These are phyloP conservation scores for Sternotherus odoratus DNA, from an alignment of 2,797 vertebrate species.

Conservation along the genomic window DNA sequence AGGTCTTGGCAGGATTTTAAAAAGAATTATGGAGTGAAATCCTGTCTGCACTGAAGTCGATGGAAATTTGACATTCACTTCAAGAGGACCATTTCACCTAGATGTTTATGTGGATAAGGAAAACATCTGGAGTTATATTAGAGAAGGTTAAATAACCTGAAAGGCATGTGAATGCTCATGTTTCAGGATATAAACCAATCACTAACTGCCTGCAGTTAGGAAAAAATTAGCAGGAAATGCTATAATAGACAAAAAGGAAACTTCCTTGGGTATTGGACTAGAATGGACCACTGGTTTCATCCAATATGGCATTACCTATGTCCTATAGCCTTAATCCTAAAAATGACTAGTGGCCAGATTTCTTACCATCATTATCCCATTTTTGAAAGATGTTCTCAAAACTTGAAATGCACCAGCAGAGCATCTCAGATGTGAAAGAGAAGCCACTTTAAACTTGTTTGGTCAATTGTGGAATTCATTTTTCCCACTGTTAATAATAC, in stretches of 20 bases:
- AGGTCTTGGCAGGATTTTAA: background rate
- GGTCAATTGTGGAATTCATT: background rate
- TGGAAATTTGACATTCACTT: background rate
- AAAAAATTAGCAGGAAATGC: background rate
- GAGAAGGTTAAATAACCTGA: no score
- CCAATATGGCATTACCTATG: background rate
- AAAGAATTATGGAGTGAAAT: background rate
- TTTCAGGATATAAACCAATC: background rate
- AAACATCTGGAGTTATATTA: no score
- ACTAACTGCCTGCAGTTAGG: background rate
- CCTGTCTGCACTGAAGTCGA: fast-evolving
- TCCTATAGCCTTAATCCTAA: background rate
- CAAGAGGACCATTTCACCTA: background rate
- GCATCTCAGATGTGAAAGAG: background rate
- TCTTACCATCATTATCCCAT: background rate
- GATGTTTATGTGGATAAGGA: background rate
- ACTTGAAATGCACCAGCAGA: background rate
- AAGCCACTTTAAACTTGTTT: background rate
- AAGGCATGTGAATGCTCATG: no score
- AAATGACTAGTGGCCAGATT: background rate
- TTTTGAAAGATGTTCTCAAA: background rate
- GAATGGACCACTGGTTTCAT: background rate
- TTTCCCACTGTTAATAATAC: background rate
- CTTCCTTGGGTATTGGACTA: background rate
- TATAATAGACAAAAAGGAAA: no score